Conservation (phyloP, 2,113 vertebrate species). For the Paraplagusia blochii region DNA sequence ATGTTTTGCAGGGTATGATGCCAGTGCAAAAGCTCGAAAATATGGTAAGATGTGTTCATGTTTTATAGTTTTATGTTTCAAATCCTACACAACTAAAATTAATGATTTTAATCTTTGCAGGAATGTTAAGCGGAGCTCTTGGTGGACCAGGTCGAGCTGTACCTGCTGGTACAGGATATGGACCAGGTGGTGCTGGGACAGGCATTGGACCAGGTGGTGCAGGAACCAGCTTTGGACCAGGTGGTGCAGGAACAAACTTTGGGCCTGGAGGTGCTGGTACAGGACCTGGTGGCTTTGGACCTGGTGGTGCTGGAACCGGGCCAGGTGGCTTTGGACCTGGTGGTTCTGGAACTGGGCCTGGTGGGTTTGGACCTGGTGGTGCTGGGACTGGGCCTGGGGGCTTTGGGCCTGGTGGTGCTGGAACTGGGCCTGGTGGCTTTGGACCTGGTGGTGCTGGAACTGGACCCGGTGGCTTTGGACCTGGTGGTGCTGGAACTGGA, state of each 20-base stretch:
- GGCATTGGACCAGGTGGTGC: conserved; percentile 13
- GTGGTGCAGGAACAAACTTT: conserved; percentile 12
- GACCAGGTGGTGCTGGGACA: conserved; percentile 15
- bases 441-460: conserved; percentile 38
- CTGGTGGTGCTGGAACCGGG: conserved; percentile 40
- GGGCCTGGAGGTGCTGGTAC: conserved; percentile 38
- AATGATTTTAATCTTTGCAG: conserved; percentile 13
- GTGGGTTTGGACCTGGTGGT: conserved; percentile 22
- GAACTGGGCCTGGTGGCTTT: conserved; percentile 11
- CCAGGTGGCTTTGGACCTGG: conserved; percentile 30
- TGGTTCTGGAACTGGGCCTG: conserved; percentile 13
- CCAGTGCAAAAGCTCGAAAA: conserved; percentile 68
- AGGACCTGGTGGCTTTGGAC: conserved; percentile 37
- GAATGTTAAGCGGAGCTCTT: conserved; percentile 56
- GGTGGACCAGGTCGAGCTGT: conserved; percentile 44
- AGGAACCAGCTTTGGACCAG: conserved; percentile 12
- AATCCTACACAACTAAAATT: background rate
- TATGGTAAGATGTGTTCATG: conserved; percentile 51
- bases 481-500: conserved; percentile 41
- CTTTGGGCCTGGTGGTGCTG: conserved; percentile 15
- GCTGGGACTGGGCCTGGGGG: conserved; percentile 34
- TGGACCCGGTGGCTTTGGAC: conserved; percentile 29
- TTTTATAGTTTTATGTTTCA: background rate
- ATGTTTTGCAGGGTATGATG: conserved; percentile 58
- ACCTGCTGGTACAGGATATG: conserved; percentile 17